phyloP scores from a whole-genome alignment of 2,113 vertebrate genomes.

The Chaetodon auriga region DNA sequence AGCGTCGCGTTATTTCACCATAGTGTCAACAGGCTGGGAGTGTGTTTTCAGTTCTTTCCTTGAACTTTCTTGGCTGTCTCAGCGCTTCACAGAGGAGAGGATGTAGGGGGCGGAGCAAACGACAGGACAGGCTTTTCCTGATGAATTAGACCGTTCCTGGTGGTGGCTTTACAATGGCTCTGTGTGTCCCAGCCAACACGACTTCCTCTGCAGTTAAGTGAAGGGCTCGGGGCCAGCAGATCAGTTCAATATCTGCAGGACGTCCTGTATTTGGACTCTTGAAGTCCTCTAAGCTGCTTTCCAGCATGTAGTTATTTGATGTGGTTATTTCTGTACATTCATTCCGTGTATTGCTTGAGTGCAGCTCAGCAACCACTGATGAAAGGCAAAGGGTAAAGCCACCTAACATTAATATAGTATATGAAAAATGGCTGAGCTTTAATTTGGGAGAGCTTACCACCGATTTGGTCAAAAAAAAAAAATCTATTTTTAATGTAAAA shows the following conservation, averaged over 20 bases:
- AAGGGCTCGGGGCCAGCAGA: constrained; percentile 25
- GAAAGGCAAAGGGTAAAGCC: neutral
- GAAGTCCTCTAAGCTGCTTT: constrained; percentile 6
- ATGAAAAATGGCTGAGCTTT: neutral
- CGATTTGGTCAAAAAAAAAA: neutral
- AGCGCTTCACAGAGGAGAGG: constrained; percentile 55
- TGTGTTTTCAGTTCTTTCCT: constrained; percentile 39
- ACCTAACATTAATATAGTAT: neutral
- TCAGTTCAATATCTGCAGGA: constrained; percentile 19
- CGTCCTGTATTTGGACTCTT: constrained; percentile 14
- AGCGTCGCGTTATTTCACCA: constrained; percentile 10
- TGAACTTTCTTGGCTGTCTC: constrained; percentile 56
- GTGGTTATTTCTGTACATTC: constrained; percentile 6
- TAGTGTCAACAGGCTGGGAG: constrained; percentile 31
- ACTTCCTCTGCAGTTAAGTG: constrained; percentile 65
- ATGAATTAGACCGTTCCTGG: constrained; percentile 58
- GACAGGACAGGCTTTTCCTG: constrained; percentile 45
- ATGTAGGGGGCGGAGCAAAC: constrained; percentile 76
- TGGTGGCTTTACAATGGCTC: constrained; percentile 64
- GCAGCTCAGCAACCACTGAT: neutral
- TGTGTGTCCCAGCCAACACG: constrained; percentile 55
- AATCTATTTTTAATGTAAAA: neutral
- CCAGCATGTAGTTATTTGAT: neutral
- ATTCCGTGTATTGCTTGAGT: neutral
- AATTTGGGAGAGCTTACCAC: neutral